These are phyloP conservation scores for Dicrurus megarhynchus DNA, from an alignment of 2,113 vertebrate genomes.

Conservation along the genomic window DNA sequence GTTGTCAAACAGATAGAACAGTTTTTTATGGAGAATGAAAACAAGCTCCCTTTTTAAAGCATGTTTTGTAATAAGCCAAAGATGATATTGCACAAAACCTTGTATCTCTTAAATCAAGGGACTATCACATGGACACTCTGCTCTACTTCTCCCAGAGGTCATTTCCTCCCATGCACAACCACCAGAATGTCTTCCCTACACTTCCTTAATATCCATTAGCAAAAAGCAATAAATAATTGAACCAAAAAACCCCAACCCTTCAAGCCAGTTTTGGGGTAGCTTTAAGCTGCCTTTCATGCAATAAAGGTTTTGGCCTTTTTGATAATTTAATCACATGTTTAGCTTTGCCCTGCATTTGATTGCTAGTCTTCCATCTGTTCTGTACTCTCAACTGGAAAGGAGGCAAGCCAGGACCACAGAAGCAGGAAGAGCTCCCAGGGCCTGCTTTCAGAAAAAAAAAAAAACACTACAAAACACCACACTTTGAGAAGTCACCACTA, in stretches of 20 bases:
- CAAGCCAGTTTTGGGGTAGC: not conserved
- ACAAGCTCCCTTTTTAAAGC: not conserved
- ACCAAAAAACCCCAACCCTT: not conserved
- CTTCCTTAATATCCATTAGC: not conserved
- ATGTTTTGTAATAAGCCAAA: not conserved
- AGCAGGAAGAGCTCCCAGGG: not conserved
- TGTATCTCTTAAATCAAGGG: not conserved
- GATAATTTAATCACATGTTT: slow-evolving; percentile 1
- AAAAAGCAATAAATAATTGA: not conserved
- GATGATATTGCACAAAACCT: not conserved
- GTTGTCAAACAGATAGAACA: not conserved
- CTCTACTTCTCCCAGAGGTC: not conserved
- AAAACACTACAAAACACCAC: not conserved
- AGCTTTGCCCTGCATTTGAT: not conserved
- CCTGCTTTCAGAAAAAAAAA: not conserved
- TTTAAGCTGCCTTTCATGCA: not conserved
- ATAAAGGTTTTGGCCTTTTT: slow-evolving; percentile 8
- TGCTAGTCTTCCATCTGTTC: slow-evolving; percentile 3
- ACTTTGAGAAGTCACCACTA: not conserved
- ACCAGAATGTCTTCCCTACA: not conserved
- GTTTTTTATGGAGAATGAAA: not conserved
- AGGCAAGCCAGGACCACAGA: not conserved
- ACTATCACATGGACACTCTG: not conserved
- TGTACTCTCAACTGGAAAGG: not conserved
- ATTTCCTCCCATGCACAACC: not conserved